phyloP scores from a whole-genome alignment of 2,113 vertebrate species.

The Silurus meridionalis region DNA sequence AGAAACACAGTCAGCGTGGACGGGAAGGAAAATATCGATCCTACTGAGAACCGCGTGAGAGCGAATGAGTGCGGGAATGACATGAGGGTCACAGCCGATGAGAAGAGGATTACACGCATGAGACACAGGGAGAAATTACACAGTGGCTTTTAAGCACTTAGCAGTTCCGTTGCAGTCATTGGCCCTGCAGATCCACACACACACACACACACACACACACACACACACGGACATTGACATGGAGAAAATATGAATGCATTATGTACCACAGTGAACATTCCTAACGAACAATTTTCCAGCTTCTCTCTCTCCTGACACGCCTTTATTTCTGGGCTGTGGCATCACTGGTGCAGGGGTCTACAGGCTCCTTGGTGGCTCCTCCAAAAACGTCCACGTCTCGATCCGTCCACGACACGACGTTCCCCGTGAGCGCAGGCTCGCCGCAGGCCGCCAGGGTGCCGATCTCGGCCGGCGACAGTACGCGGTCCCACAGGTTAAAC shows the following conservation, averaged over 20 bases:
- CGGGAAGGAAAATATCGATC: background rate
- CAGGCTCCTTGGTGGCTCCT: conserved; percentile 81
- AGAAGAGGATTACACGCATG: conserved; percentile 42
- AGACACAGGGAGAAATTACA: conserved; percentile 39
- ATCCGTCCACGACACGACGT: conserved; percentile 90
- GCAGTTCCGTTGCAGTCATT: conserved; percentile 38
- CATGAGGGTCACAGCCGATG: conserved; percentile 1
- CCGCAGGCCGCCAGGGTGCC: conserved; percentile 86
- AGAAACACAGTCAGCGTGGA: background rate
- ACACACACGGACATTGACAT: conserved; percentile 12
- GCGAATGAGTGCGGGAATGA: background rate
- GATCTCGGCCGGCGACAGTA: conserved; percentile 82
- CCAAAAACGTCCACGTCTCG: conserved; percentile 86
- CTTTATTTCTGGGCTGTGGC: conserved; percentile 77
- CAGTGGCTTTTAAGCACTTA: conserved; percentile 55
- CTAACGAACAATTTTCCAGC: background rate
- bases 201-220: background rate
- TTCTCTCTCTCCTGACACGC: background rate
- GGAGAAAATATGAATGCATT: conserved; percentile 3
- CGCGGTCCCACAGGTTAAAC: conserved; percentile 92
- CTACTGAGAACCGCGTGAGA: background rate
- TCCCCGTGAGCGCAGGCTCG: conserved; percentile 76
- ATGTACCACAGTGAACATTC: conserved; percentile 35
- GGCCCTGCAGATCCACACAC: conserved; percentile 58
- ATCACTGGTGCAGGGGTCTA: conserved; percentile 78